Percentiles rank a stretch among this genome's conserved stretches.
phyloP scores from a whole-genome alignment of 1,140 invertebrate genomes.

The Lycorma delicatula region DNA sequence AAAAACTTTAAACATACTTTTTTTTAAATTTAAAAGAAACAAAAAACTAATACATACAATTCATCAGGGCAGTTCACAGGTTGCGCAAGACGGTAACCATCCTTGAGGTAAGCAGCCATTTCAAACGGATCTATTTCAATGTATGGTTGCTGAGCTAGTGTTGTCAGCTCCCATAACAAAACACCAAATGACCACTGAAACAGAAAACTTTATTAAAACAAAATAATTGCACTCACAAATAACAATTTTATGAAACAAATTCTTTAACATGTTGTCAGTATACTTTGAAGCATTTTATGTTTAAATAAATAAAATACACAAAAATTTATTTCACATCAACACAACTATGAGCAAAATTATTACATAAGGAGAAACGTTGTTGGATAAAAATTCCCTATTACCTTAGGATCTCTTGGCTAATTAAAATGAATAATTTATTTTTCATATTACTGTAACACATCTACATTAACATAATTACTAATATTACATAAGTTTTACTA shows the following conservation, averaged over 20 bases:
- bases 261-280: not conserved
- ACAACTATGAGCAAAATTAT: too few relatives aligned
- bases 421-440: too few relatives aligned
- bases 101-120: conserved; percentile 74
- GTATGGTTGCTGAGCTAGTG: conserved; percentile 79
- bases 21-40: too few relatives aligned
- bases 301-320: too few relatives aligned
- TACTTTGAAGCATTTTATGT: not conserved
- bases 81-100: conserved; percentile 81
- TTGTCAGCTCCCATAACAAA: conserved; percentile 89
- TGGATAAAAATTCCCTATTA: too few relatives aligned
- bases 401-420: too few relatives aligned
- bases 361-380: too few relatives aligned
- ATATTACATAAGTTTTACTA: too few relatives aligned
- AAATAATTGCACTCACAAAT: not conserved
- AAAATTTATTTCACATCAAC: not conserved
- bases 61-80: conserved; percentile 93
- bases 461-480: too few relatives aligned
- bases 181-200: conserved; percentile 90
- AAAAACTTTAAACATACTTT: too few relatives aligned
- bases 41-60: conserved; percentile 54
- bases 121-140: conserved; percentile 89
- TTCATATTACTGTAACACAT: too few relatives aligned
- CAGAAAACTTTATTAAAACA: not conserved
- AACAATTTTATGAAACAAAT: not conserved